Conservation (phyloP, 2,888 invertebrate species). For the Philopedon plagiatum region DNA sequence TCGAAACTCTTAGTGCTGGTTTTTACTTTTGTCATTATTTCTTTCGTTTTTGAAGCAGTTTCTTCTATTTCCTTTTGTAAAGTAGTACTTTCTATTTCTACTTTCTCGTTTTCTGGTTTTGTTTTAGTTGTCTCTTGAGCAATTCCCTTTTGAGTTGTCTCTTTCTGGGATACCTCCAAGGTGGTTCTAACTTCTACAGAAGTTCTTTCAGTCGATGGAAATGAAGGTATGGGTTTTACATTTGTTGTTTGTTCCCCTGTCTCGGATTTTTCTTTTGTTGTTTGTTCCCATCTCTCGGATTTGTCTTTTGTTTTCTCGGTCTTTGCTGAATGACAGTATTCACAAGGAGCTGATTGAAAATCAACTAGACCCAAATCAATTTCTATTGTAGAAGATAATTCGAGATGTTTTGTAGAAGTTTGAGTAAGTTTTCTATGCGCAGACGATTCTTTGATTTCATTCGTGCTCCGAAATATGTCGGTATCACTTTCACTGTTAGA, state of each 20-base stretch:
- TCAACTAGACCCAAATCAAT: slow-evolving; percentile 15
- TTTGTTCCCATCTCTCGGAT: too few relatives aligned
- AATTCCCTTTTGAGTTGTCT: neutral
- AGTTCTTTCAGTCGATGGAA: neutral
- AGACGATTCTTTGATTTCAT: neutral
- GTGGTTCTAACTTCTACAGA: neutral
- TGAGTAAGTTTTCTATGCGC: neutral
- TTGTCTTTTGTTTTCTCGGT: too few relatives aligned
- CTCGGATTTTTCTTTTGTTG: too few relatives aligned
- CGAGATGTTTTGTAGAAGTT: neutral
- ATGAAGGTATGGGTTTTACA: neutral
- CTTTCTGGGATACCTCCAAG: neutral
- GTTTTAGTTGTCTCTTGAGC: neutral
- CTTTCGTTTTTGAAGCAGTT: neutral
- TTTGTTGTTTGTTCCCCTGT: neutral
- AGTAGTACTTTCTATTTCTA: too few relatives aligned
- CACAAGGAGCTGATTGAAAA: slow-evolving; percentile 31
- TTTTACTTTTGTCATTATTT: neutral
- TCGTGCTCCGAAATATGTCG: neutral
- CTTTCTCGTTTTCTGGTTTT: neutral
- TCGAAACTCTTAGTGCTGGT: neutral
- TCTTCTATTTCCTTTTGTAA: too few relatives aligned
- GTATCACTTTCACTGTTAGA: neutral
- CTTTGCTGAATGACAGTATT: slow-evolving; percentile 17
- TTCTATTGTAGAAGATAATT: slow-evolving; percentile 7